A percentile compares a stretch with the other conserved stretches of the same genome.
Conservation (phyloP, 1,140 invertebrate genomes). For the Rhagoletis pomonella region DNA sequence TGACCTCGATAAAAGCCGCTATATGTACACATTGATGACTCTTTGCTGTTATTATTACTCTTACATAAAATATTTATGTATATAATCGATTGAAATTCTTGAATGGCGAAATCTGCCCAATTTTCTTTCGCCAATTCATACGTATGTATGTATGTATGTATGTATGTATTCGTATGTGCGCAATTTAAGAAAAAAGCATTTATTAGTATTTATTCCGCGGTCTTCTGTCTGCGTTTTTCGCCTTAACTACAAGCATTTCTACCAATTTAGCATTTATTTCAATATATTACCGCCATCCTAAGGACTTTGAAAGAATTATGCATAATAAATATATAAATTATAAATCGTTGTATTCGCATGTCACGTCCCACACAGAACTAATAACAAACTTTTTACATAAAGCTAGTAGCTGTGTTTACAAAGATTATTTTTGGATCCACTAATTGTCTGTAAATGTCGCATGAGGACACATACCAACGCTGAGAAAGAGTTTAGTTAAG, state of each 20-base stretch:
- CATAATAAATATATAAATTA: background rate
- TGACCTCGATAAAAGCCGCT: conserved; percentile 17
- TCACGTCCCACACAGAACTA: background rate
- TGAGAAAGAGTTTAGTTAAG: too few species aligned
- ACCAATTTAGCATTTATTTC: background rate
- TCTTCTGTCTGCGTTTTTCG: too few species aligned
- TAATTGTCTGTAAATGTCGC: too few species aligned
- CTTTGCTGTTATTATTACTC: background rate
- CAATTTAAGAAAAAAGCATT: too few species aligned
- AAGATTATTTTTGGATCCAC: too few species aligned
- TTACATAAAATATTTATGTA: background rate
- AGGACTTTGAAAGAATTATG: background rate
- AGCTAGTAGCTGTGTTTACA: too few species aligned
- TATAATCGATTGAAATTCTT: background rate
- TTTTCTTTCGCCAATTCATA: too few species aligned
- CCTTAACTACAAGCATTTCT: background rate
- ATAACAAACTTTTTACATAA: background rate
- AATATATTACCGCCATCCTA: background rate
- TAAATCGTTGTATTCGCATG: background rate
- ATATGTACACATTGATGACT: background rate
- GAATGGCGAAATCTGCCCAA: background rate
- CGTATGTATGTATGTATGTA: too few species aligned
- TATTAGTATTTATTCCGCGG: too few species aligned
- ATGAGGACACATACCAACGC: too few species aligned
- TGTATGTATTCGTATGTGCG: too few species aligned